phyloP scores from a whole-genome alignment of 2,888 invertebrate genomes.

The Leucophora obtusa region DNA sequence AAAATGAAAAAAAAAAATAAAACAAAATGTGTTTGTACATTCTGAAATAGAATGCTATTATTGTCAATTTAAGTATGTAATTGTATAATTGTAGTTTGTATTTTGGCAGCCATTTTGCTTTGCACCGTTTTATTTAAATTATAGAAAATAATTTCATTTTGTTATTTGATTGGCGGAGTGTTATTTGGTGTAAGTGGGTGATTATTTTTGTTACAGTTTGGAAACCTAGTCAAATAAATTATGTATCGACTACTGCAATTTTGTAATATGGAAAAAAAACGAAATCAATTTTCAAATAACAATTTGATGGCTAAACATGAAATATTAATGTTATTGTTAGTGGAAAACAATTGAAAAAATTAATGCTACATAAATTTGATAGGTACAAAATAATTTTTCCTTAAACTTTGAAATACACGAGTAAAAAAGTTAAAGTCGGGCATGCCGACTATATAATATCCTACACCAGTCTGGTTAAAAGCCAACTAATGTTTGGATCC shows the following conservation, averaged over 20 bases:
- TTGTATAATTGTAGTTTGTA: conserved; percentile 55
- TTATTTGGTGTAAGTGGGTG: conserved; percentile 5
- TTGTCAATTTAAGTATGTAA: conserved; percentile 63
- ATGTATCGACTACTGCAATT: not conserved
- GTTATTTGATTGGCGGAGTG: conserved; percentile 40
- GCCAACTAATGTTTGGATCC: no score
- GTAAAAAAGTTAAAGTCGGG: no score
- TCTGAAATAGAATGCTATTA: conserved; percentile 21
- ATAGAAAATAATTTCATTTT: conserved; percentile 23
- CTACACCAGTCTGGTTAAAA: no score
- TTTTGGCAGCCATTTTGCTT: conserved; percentile 54
- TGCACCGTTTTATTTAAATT: conserved; percentile 22
- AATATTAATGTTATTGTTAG: conserved; percentile 29
- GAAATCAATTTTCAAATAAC: conserved; percentile 24
- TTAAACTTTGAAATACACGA: not conserved
- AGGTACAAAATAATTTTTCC: not conserved
- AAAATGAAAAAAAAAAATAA: not conserved
- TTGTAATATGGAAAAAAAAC: not conserved
- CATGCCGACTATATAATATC: no score
- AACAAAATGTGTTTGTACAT: conserved; percentile 8
- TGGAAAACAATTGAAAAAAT: conserved; percentile 32
- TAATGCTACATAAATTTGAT: not conserved
- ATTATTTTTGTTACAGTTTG: not conserved
- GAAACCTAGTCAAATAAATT: conserved; percentile 22
- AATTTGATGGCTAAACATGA: conserved; percentile 26